Conservation (phyloP, 2,888 invertebrate species). For the Dinocampus coccinellae region DNA sequence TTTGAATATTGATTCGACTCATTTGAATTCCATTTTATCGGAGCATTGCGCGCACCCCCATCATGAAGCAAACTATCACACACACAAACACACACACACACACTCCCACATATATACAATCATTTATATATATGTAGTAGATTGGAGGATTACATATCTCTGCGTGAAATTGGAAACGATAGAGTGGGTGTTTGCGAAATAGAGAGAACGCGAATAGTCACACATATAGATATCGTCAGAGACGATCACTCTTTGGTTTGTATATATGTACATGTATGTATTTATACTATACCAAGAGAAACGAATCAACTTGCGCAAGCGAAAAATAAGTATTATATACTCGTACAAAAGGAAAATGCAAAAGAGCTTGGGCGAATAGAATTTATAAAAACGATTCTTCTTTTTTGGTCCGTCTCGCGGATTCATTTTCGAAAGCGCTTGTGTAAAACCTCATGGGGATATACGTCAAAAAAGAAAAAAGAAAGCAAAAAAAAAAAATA, state of each 20-base stretch:
- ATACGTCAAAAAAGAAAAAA: too few species aligned
- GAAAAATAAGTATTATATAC: constrained; percentile 28
- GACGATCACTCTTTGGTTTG: constrained; percentile 6
- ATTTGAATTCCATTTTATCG: constrained; percentile 64
- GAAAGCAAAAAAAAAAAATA: neutral
- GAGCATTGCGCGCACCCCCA: constrained; percentile 40
- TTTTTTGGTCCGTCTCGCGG: neutral
- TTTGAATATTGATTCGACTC: constrained; percentile 70
- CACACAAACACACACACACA: too few species aligned
- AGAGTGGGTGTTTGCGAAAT: constrained; percentile 61
- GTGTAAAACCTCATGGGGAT: constrained; percentile 11
- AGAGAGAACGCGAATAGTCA: constrained; percentile 54
- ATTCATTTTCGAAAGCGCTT: constrained; percentile 7
- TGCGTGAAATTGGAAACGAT: constrained; percentile 68
- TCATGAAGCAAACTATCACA: constrained; percentile 38
- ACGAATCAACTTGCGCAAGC: constrained; percentile 19
- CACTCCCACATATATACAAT: too few species aligned
- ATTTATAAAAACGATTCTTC: constrained; percentile 32
- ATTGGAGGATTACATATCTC: constrained; percentile 58
- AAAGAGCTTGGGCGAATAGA: constrained; percentile 27
- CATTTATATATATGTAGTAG: neutral
- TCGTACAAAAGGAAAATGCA: constrained; percentile 29
- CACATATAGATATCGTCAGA: constrained; percentile 10
- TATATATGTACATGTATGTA: neutral
- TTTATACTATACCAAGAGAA: constrained; percentile 20